phyloP scores from a whole-genome alignment of 2,113 vertebrate species.

The Eubucco bourcierii region DNA sequence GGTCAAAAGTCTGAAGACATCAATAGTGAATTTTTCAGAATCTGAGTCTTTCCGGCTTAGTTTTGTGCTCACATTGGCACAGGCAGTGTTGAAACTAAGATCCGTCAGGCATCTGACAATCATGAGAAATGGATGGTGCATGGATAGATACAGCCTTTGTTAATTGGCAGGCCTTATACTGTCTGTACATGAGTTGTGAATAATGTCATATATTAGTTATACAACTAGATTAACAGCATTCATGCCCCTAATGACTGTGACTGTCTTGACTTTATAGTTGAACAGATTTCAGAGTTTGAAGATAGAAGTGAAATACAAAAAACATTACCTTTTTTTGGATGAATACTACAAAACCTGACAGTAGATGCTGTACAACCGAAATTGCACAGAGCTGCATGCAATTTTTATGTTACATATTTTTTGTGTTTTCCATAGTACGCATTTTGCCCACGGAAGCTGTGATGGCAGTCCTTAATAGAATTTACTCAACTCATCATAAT shows the following conservation, averaged over 20 bases:
- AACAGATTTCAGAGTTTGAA: not conserved
- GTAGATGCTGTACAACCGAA: not conserved
- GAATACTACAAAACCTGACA: not conserved
- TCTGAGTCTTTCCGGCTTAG: not conserved
- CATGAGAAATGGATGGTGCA: fast-evolving
- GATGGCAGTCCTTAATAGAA: not conserved
- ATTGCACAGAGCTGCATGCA: not conserved
- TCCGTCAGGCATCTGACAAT: not conserved
- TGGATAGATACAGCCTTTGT: not conserved
- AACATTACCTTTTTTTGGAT: not conserved
- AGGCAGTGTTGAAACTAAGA: not conserved
- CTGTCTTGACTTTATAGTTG: not conserved
- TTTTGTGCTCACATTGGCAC: not conserved
- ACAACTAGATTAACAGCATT: not conserved
- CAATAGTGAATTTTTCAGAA: not conserved
- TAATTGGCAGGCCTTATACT: not conserved
- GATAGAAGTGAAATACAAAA: not conserved
- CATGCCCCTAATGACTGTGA: not conserved
- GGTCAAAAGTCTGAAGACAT: fast-evolving
- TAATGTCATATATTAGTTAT: fast-evolving
- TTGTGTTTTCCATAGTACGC: not conserved
- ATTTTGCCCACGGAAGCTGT: not conserved
- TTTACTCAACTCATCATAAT: not conserved
- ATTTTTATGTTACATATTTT: not conserved
- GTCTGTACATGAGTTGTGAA: too few relatives aligned